Conservation (phyloP, 1,140 invertebrate species). For the Plectrocnemia conspersa region DNA sequence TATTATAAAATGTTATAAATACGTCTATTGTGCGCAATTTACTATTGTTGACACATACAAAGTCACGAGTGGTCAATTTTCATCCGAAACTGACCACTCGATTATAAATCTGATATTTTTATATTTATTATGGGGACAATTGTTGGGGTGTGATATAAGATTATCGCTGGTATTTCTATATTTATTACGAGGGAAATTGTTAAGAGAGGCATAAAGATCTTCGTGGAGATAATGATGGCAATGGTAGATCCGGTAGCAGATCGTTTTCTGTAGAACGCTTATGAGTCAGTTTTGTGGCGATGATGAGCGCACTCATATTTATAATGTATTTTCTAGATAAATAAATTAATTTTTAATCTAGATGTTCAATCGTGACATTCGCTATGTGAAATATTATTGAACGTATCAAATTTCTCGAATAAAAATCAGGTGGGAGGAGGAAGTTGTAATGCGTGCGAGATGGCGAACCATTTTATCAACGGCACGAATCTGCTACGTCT, state of each 20-base stretch:
- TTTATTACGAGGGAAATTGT: constrained; percentile 29
- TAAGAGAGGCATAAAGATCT: constrained; percentile 31
- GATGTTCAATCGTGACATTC: too few species aligned
- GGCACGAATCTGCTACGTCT: too few species aligned
- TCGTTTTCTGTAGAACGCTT: too few species aligned
- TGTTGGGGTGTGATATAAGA: constrained; percentile 6
- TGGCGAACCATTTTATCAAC: too few species aligned
- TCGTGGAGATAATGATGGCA: constrained; percentile 4
- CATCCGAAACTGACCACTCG: constrained; percentile 13
- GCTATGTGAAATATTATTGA: too few species aligned
- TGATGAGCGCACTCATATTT: too few species aligned
- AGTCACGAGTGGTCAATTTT: constrained; percentile 1
- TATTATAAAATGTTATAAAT: constrained; percentile 3
- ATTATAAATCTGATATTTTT: constrained; percentile 29
- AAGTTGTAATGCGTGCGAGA: too few species aligned
- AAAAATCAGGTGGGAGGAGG: too few species aligned
- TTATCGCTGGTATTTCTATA: constrained; percentile 17
- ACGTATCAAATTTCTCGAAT: too few species aligned
- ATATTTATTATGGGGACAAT: constrained; percentile 32
- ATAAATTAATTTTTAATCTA: too few species aligned
- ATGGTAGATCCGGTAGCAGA: constrained; percentile 11
- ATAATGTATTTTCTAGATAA: too few species aligned
- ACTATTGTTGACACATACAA: background rate
- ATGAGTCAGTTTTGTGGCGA: too few species aligned
- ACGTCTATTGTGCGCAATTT: constrained; percentile 1